These are phyloP conservation scores for Coracias cyanogaster DNA, from an alignment of 2,797 vertebrate species.

Conservation along the genomic window DNA sequence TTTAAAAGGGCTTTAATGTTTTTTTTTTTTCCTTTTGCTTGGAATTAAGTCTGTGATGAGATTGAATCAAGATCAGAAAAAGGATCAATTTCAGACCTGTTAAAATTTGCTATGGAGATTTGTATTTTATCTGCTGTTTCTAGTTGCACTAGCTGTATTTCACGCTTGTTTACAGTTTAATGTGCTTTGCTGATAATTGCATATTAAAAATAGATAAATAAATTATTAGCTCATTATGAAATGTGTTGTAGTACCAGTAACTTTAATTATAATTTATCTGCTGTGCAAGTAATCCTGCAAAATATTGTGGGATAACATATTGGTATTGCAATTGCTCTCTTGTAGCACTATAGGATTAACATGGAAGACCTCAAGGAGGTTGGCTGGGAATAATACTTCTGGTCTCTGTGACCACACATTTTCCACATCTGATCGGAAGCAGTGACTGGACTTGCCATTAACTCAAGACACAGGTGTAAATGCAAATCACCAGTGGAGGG, in stretches of 20 bases:
- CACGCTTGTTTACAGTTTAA: slow-evolving; percentile 26
- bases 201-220: slow-evolving; percentile 50
- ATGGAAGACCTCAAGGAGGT: not conserved
- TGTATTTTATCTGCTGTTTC: not conserved
- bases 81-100: not conserved
- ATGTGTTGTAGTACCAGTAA: slow-evolving; percentile 2
- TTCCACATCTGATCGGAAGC: not conserved
- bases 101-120: not conserved
- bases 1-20: not conserved
- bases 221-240: slow-evolving; percentile 37
- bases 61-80: not conserved
- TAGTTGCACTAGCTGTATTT: not conserved
- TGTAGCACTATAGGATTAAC: not conserved
- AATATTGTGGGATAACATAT: not conserved
- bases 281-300: not conserved
- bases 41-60: slow-evolving; percentile 12
- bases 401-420: not conserved
- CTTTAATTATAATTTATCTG: slow-evolving; percentile 48
- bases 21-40: not conserved
- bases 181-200: slow-evolving; percentile 21
- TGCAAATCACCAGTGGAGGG: not conserved
- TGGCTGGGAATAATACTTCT: not conserved
- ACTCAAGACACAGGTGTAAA: not conserved
- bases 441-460: not conserved
- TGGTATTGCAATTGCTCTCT: not conserved